Evolutionary conservation across 2,113 vertebrate species (phyloP).

Genomic region (Galbula dea): DNA sequence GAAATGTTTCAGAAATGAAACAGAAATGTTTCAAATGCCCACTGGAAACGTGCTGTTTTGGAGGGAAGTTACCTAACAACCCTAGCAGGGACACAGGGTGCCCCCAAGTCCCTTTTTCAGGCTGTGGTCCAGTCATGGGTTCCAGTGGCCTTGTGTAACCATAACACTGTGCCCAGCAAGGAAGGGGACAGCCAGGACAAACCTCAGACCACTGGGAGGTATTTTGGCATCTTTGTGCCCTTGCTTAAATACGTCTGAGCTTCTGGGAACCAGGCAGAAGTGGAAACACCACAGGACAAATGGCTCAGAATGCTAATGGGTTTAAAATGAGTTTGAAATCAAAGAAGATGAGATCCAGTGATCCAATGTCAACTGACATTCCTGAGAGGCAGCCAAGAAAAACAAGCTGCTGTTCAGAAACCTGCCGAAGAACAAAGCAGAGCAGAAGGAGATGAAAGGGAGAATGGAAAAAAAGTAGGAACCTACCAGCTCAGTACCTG

Average conservation of each 20-base stretch:
- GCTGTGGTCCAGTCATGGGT: accelerated
- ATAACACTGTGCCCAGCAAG: not conserved
- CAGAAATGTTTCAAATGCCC: not conserved
- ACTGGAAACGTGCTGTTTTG: not conserved
- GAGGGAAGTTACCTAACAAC: not conserved
- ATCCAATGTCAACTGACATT: not conserved
- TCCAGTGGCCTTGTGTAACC: not conserved
- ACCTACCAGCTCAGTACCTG: not conserved
- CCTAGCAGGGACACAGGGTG: not conserved
- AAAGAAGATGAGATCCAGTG: conserved; percentile 18
- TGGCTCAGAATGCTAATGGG: not conserved
- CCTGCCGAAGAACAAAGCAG: not conserved
- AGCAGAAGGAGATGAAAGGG: not conserved
- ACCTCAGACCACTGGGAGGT: not conserved
- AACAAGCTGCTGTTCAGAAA: not conserved
- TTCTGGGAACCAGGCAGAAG: conserved; percentile 10
- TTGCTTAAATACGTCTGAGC: not conserved
- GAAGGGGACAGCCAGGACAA: not conserved
- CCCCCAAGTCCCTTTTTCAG: not conserved
- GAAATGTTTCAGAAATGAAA: no score
- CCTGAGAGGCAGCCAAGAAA: conserved; percentile 26
- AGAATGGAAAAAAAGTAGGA: not conserved
- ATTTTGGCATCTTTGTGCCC: not conserved
- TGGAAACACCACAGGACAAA: not conserved
- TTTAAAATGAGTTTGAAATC: conserved; percentile 37